phyloP scores from a whole-genome alignment of 2,113 vertebrate species.

The Conger conger region DNA sequence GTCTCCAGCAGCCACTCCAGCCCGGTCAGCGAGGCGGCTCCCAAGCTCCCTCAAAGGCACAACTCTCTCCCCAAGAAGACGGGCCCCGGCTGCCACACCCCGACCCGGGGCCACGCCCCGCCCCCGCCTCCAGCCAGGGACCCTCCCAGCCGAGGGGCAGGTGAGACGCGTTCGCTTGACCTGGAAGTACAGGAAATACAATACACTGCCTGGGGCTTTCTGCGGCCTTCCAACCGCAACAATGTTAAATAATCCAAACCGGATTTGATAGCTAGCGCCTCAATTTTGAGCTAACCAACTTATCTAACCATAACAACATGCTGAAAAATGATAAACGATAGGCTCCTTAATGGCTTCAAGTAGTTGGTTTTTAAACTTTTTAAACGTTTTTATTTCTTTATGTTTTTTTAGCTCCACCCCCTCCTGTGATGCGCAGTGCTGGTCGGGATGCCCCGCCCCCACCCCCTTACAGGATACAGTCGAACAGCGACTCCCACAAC shows the following conservation, averaged over 20 bases:
- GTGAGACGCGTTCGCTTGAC: conserved; percentile 42
- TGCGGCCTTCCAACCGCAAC: no score
- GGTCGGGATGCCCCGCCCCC: conserved; percentile 82
- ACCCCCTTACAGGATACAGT: conserved; percentile 73
- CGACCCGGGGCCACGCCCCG: conserved; percentile 70
- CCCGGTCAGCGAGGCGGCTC: conserved; percentile 76
- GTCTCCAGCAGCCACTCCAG: conserved; percentile 83
- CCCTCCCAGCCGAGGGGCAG: conserved; percentile 68
- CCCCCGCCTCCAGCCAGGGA: conserved; percentile 71
- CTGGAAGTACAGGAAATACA: no score
- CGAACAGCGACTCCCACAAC: conserved; percentile 65
- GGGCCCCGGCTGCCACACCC: conserved; percentile 75
- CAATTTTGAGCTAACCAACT: no score
- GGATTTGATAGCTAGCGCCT: no score
- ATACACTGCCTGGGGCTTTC: no score
- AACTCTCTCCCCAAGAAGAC: conserved; percentile 90
- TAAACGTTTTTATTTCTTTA: neutral
- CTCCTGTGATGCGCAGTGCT: conserved; percentile 74
- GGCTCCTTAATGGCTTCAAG: no score
- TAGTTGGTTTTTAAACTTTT: no score
- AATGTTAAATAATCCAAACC: no score
- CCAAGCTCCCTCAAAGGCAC: conserved; percentile 90
- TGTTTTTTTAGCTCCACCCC: conserved; percentile 64
- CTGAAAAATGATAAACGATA: no score
- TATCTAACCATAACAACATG: no score